Evolutionary conservation across 2,797 vertebrate genomes (phyloP).

Genomic region (Danio kyathit): DNA sequence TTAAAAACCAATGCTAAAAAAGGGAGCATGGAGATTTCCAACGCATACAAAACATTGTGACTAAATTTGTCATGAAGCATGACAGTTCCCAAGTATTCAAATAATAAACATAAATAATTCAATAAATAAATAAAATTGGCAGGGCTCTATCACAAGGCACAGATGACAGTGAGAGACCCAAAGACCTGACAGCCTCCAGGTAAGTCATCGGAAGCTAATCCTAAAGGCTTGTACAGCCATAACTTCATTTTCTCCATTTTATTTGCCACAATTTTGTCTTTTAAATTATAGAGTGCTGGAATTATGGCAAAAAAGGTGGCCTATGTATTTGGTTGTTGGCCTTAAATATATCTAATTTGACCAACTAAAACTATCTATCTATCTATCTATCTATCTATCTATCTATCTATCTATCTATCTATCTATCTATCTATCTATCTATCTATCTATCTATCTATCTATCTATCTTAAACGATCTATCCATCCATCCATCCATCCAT

Average conservation of each 20-base stretch:
- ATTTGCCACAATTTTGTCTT: conserved; percentile 67
- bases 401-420: background rate
- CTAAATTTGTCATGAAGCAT: conserved; percentile 65
- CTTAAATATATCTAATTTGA: conserved; percentile 76
- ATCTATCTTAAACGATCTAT: conserved; percentile 24
- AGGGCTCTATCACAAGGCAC: conserved; percentile 87
- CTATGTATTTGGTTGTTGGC: conserved; percentile 40
- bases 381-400: too few relatives aligned
- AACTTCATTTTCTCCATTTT: conserved; percentile 74
- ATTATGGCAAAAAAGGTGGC: conserved; percentile 1
- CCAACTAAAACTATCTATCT: too few relatives aligned
- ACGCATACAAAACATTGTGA: conserved; percentile 54
- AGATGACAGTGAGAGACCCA: conserved; percentile 86
- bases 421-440: conserved; percentile 21
- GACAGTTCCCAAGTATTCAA: conserved; percentile 67
- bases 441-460: conserved; percentile 1
- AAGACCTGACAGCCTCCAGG: conserved; percentile 86
- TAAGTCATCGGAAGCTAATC: conserved; percentile 76
- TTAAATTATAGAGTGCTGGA: conserved; percentile 46
- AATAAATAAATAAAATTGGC: conserved; percentile 75
- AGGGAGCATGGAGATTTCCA: conserved; percentile 66
- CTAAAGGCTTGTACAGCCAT: conserved; percentile 75
- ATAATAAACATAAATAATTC: conserved; percentile 53
- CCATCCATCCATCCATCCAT: background rate
- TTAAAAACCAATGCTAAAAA: background rate